Evolutionary conservation across 2,888 invertebrate species (phyloP), one percentile per base, ranked within the genome.

Genomic region (Melanophora roralis): DNA sequence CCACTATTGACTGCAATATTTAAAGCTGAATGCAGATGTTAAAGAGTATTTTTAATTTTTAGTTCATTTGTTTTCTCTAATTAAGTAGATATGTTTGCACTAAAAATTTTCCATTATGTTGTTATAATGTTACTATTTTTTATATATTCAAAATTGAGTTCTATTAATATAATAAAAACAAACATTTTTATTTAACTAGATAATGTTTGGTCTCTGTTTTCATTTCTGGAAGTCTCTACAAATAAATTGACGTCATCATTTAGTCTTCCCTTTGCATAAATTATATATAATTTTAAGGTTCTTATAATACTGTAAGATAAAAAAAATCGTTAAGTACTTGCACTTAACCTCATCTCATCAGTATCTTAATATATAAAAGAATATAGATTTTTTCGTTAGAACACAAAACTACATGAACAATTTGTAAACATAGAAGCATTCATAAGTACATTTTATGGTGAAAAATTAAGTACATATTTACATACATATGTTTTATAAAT

Each of bases 311-410:
- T 69, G 9, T 36, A 43, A 49, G 12, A 62, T 36, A 59, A 60
- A 38, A 67, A 73, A 62, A 69, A 47, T 45, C 53, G 47, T 67
- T 76, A 82, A 82, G 83, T 81, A 68, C 81, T 57, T 78, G 81
- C 82, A 82, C 84, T 83, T 83, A 84, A 82, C 83, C 84, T 82
- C 83, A 81, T 82, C 84, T 81, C 60, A 65, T 47, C 74, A 74
- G 67, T 62, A 76, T 76, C 72, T 80, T 72, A 76, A 80, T 72
- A 60, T 80, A 76, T 79, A 80, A 72, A 80, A 72, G 65, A 60
- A 75, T 75, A 76, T 68, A 51, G 55, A 69, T 71, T 74, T 65
- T 74, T 64, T 62, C 49, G 3, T 57, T 11, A 32, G 14, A 40
- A 49, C n/a, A n/a, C n/a, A 67, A 40, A 49, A 19, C 38, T 43